phyloP scores from a whole-genome alignment of 2,888 invertebrate genomes.

The Abscondita cerata region DNA sequence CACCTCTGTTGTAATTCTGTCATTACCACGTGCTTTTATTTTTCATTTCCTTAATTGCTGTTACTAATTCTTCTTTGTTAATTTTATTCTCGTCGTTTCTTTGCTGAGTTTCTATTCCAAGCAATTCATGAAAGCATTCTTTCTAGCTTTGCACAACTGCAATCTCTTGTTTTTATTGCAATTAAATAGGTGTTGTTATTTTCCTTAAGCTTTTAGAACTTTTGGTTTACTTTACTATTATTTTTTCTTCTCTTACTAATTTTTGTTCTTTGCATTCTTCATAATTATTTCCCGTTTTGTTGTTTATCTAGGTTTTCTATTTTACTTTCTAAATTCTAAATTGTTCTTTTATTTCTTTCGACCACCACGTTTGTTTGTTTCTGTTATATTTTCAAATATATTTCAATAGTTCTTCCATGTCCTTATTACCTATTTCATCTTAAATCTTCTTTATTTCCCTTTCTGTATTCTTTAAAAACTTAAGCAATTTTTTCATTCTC shows the following conservation, averaged over 20 bases:
- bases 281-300: background rate
- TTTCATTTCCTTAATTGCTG: too few relatives aligned
- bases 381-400: background rate
- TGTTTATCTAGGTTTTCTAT: background rate
- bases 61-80: too few relatives aligned
- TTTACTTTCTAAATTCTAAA: background rate
- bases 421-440: background rate
- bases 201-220: too few relatives aligned
- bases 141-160: too few relatives aligned
- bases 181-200: background rate
- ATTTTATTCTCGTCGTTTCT: too few relatives aligned
- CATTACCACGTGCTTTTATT: too few relatives aligned
- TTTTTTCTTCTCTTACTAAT: too few relatives aligned
- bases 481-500: background rate
- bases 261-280: background rate
- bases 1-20: too few relatives aligned
- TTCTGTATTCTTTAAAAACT: background rate
- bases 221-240: too few relatives aligned
- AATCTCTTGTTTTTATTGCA: too few relatives aligned
- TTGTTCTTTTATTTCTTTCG: background rate
- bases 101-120: too few relatives aligned
- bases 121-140: too few relatives aligned
- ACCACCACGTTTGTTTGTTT: background rate
- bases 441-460: background rate
- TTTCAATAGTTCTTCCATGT: background rate